Conservation (phyloP, 1,140 invertebrate genomes). For the Drosophila dunni region DNA sequence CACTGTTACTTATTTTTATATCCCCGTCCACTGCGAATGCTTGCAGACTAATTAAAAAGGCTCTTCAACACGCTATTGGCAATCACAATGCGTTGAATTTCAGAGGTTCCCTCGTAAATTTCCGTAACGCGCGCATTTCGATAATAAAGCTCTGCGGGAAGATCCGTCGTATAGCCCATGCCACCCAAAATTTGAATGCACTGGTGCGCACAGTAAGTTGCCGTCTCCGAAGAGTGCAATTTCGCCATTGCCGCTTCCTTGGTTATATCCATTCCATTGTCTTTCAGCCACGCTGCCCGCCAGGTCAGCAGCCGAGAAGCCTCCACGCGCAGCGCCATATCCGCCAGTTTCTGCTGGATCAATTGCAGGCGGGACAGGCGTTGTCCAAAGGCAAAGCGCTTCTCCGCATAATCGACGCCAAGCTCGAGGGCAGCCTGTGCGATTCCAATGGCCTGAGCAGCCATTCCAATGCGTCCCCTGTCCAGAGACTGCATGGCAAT, state of each 20-base stretch:
- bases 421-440: constrained; percentile 96
- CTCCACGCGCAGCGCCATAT: constrained; percentile 94
- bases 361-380: constrained; percentile 94
- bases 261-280: constrained; percentile 92
- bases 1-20: background rate
- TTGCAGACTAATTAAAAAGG: constrained; percentile 16
- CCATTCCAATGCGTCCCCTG: constrained; percentile 95
- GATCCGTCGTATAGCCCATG: constrained; percentile 97
- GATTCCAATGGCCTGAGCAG: constrained; percentile 94
- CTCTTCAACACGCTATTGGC: constrained; percentile 85
- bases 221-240: constrained; percentile 95
- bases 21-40: background rate
- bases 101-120: constrained; percentile 97
- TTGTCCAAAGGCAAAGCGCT: constrained; percentile 94
- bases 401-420: constrained; percentile 96
- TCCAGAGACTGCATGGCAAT: constrained; percentile 97
- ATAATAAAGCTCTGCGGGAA: constrained; percentile 98
- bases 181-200: constrained; percentile 87
- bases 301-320: constrained; percentile 94
- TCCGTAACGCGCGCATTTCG: constrained; percentile 95
- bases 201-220: constrained; percentile 96
- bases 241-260: constrained; percentile 99
- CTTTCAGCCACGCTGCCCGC: constrained; percentile 95
- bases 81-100: constrained; percentile 98
- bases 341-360: constrained; percentile 96